phyloP scores from a whole-genome alignment of 2,888 invertebrate genomes.

The Zaprionus obscuricornis region DNA sequence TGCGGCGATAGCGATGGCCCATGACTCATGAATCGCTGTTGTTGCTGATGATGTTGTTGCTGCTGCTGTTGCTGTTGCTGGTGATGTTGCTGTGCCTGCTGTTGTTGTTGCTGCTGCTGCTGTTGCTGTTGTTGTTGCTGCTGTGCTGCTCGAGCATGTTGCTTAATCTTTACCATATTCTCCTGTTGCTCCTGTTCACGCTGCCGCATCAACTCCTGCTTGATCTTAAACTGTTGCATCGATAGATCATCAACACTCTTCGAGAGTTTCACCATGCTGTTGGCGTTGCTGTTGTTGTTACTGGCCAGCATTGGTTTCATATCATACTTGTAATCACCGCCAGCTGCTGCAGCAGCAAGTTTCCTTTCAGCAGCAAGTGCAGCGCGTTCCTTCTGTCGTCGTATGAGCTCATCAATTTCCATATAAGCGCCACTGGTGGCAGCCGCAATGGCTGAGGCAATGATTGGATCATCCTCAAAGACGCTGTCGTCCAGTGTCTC shows the following conservation, averaged over 20 bases:
- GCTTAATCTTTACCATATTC: conserved; percentile 80
- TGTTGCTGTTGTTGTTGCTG: conserved; percentile 77
- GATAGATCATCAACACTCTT: conserved; percentile 80
- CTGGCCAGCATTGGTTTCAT: conserved; percentile 78
- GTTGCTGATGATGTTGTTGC: conserved; percentile 64
- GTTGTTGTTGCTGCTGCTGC: conserved; percentile 66
- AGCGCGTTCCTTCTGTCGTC: conserved; percentile 80
- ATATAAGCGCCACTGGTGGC: conserved; percentile 83
- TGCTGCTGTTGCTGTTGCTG: conserved; percentile 54
- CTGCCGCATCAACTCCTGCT: conserved; percentile 77
- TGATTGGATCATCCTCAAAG: conserved; percentile 84
- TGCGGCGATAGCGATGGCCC: conserved; percentile 69
- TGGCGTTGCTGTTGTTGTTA: conserved; percentile 69
- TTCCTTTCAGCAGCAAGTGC: conserved; percentile 74
- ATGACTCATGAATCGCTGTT: conserved; percentile 67
- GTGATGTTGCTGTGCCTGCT: conserved; percentile 49
- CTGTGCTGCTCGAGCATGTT: conserved; percentile 76
- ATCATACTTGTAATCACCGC: conserved; percentile 77
- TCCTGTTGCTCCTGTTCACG: conserved; percentile 81
- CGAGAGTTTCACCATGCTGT: conserved; percentile 75
- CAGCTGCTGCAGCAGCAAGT: conserved; percentile 57
- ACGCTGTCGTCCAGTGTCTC: conserved; percentile 83
- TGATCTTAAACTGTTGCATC: conserved; percentile 79
- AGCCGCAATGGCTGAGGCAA: conserved; percentile 83
- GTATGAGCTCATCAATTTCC: conserved; percentile 83